Conservation (phyloP, 2,888 invertebrate genomes). For the Protodeltote pygarga region DNA sequence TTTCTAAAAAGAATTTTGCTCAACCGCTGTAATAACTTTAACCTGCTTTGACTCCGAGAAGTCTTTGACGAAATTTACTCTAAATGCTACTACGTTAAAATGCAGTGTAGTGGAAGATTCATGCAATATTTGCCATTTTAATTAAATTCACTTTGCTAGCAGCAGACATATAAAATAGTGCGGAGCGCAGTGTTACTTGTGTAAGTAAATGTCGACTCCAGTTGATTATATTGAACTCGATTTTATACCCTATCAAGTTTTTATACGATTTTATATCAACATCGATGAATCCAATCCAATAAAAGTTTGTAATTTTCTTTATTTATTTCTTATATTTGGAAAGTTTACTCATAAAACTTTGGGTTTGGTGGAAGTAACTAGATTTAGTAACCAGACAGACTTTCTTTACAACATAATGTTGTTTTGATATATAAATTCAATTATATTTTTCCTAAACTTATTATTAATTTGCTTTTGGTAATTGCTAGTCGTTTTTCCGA, state of each 20-base stretch:
- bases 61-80: conserved; percentile 27
- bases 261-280: conserved; percentile 20
- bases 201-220: conserved; percentile 34
- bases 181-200: conserved; percentile 38
- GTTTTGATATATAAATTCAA: too few relatives aligned
- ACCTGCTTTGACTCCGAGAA: conserved; percentile 8
- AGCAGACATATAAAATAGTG: conserved; percentile 46
- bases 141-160: conserved; percentile 49
- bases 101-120: conserved; percentile 39
- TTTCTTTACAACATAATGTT: too few relatives aligned
- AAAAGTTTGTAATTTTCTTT: conserved; percentile 5
- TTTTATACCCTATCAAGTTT: conserved; percentile 43
- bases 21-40: too few relatives aligned
- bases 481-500: too few relatives aligned
- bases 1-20: too few relatives aligned
- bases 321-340: conserved; percentile 18
- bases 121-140: conserved; percentile 46
- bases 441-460: too few relatives aligned
- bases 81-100: conserved; percentile 34
- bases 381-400: too few relatives aligned
- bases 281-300: conserved; percentile 13
- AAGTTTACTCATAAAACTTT: conserved; percentile 18
- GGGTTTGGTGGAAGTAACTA: neutral
- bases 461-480: too few relatives aligned
- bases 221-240: conserved; percentile 38